Evolutionary conservation across 2,888 invertebrate genomes (phyloP).

Genomic region (Pristionchus exspectatus): DNA sequence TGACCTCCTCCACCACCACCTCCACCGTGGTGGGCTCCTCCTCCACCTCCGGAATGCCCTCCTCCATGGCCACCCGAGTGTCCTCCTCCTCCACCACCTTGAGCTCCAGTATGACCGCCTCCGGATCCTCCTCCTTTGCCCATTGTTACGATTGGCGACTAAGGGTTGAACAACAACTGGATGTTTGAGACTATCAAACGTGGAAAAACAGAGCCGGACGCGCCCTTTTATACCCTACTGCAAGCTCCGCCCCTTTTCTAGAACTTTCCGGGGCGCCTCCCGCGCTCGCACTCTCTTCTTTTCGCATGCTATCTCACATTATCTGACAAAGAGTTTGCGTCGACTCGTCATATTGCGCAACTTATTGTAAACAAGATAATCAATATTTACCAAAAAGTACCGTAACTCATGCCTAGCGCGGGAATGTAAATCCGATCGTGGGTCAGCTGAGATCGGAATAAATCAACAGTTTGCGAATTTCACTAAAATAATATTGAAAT

Average conservation of each 20-base stretch:
- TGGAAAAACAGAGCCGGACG: not conserved
- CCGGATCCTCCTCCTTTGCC: not conserved
- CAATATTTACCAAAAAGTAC: too few species aligned
- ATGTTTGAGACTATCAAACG: not conserved
- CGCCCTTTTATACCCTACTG: not conserved
- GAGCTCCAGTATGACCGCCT: not conserved
- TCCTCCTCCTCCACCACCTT: constrained; percentile 21
- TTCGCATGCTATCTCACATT: not conserved
- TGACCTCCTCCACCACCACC: not conserved
- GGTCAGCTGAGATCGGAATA: too few species aligned
- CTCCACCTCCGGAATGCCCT: not conserved
- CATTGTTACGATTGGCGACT: too few species aligned
- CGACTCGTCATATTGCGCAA: too few species aligned
- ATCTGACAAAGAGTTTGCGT: too few species aligned
- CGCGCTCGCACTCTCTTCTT: not conserved
- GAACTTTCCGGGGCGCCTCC: not conserved
- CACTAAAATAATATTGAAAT: too few species aligned
- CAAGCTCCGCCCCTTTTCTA: not conserved
- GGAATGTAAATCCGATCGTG: too few species aligned
- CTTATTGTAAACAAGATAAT: too few species aligned
- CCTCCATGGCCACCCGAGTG: not conserved
- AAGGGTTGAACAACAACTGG: not conserved
- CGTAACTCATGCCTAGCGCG: too few species aligned
- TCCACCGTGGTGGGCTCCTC: not conserved
- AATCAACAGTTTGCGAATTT: too few species aligned